Evolutionary conservation across 2,113 vertebrate genomes (phyloP).

Genomic region (Varanus komodoensis): DNA sequence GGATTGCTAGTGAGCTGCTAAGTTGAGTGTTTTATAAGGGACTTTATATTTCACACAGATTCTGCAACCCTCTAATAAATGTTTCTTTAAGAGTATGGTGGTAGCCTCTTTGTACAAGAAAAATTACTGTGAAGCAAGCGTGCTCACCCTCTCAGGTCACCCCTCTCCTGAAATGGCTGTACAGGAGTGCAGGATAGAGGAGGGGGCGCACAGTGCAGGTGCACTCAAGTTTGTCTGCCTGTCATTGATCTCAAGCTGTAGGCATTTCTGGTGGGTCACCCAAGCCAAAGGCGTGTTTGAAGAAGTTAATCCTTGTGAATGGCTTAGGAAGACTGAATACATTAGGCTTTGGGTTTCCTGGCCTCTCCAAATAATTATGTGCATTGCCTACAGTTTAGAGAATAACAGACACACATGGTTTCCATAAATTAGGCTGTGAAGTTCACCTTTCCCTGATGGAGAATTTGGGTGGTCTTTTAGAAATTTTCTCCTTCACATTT

Average conservation of each 20-base stretch:
- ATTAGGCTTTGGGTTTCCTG: not conserved
- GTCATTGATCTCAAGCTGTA: not conserved
- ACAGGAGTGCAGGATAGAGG: not conserved
- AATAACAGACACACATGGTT: not conserved
- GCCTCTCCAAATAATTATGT: not conserved
- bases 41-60: conserved; percentile 78
- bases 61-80: conserved; percentile 80
- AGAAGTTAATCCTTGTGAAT: not conserved
- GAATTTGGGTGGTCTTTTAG: not conserved
- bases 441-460: not conserved
- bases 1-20: conserved; percentile 67
- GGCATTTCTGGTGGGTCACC: not conserved
- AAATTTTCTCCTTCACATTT: too few species aligned
- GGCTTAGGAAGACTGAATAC: too few species aligned
- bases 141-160: not conserved
- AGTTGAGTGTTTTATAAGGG: conserved; percentile 73
- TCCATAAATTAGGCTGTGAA: not conserved
- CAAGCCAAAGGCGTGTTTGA: not conserved
- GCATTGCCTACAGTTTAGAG: too few species aligned
- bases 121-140: accelerated
- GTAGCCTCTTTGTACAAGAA: conserved; percentile 42
- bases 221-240: not conserved
- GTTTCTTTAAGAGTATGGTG: conserved; percentile 70
- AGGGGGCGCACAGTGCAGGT: not conserved
- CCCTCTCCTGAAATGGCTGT: not conserved